Evolutionary conservation across 2,888 invertebrate species (phyloP).

Genomic region (Orthosia incerta): DNA sequence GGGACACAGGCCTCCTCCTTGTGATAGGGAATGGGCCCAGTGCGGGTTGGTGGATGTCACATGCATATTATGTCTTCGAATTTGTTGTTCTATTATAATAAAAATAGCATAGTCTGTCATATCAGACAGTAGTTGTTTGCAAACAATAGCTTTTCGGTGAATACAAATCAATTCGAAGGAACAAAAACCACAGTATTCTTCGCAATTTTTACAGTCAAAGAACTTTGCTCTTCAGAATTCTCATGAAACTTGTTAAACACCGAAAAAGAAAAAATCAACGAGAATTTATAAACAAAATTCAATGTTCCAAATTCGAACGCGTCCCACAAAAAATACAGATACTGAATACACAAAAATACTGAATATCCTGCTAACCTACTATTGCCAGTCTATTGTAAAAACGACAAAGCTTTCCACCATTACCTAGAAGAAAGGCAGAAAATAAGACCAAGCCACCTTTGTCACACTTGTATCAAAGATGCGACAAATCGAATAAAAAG

Average conservation of each 20-base stretch:
- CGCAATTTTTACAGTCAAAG: not conserved
- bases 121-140: not conserved
- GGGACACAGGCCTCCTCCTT: no score
- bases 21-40: no score
- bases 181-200: not conserved
- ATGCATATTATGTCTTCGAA: no score
- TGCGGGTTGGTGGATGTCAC: no score
- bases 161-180: not conserved
- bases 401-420: slow-evolving; percentile 43
- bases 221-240: not conserved
- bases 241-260: not conserved
- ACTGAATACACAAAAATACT: no score
- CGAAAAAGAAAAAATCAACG: not conserved
- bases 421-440: slow-evolving; percentile 33
- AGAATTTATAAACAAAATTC: not conserved
- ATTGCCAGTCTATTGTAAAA: slow-evolving; percentile 40
- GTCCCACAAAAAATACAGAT: slow-evolving; percentile 13
- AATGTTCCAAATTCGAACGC: slow-evolving; percentile 39
- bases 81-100: no score
- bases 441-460: slow-evolving; percentile 48
- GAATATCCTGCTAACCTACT: slow-evolving; percentile 21
- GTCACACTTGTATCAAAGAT: slow-evolving; percentile 61
- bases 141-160: not conserved
- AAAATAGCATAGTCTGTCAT: no score
- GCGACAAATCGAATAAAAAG: slow-evolving; percentile 66